Base-by-base conservation (phyloP, 53 echinoderm and acorn worm species). In the Mesocentrotus franciscanus region DNA sequence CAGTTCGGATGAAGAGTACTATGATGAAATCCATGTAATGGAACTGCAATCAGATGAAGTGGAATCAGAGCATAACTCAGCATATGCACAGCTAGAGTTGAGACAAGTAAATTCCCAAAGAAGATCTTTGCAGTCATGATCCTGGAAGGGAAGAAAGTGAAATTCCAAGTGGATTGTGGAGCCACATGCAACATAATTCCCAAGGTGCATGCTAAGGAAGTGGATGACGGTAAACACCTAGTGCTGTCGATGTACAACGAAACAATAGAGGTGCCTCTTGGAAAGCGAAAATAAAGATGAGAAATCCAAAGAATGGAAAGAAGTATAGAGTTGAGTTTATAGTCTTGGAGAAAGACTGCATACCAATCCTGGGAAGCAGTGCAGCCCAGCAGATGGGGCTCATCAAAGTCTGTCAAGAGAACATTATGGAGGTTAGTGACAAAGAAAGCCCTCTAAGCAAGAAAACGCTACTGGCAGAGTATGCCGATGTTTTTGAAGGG, bases 161-260 rank as follows among this genome's bases (percentile, higher is more conserved):
- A 94, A 30, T 97, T 97, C 76, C 93, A 97, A 71, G 26, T 97
- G 27, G 92, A 97, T 81, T 59, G 92, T 71, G 92, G 96, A 74
- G 92, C 97, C 92, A 92, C 95, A 17, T 96, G 97, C 78, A 96
- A 95, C 78, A 85, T 68, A 18, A 68, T 68, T 24, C 68, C 68
- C 22, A 68, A 68, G 26, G 24, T 24, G 68, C 24, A 68, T 68
- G 75, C 75, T 6, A 75, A 75, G 13, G 32, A 29, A 11, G 75
- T 75, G 12, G 32, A 30, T 12, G 32, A 75, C 29, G 12, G 30
- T 32, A 32, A 32, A 10, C 75, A 75, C 27, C 71, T 71, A 30
- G 75, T 75, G 14, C 75, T 75, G 12, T 30, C 33, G 12, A 32
- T 32, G 29, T 32, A 30, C 32, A 75, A 75, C 4, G 1, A 33